Evolutionary conservation across 1,140 invertebrate species (phyloP).

Genomic region (Helicoverpa armigera): DNA sequence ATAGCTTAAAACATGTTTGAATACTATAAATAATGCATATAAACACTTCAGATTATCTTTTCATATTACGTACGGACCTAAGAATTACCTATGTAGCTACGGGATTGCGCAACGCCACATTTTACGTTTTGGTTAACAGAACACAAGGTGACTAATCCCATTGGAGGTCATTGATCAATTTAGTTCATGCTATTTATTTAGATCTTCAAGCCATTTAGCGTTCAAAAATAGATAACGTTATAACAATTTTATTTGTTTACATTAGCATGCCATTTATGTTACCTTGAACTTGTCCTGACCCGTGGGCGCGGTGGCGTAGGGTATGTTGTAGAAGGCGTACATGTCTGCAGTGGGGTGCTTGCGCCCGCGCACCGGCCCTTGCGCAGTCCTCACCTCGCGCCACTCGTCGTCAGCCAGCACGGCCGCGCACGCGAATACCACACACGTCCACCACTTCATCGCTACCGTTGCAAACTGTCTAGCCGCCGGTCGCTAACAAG

Average conservation of each 20-base stretch:
- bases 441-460: not conserved
- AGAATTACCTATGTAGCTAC: no score
- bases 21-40: no score
- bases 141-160: no score
- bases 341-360: constrained; percentile 51
- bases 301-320: constrained; percentile 69
- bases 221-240: not conserved
- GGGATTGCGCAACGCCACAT: no score
- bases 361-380: constrained; percentile 54
- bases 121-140: no score
- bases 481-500: no score
- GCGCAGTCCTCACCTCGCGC: not conserved
- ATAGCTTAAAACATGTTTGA: no score
- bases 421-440: no score
- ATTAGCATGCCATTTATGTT: not conserved
- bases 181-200: no score
- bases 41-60: no score
- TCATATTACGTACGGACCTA: no score
- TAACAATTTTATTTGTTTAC: not conserved
- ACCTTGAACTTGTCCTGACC: constrained; percentile 69
- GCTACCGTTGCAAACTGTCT: not conserved
- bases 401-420: not conserved
- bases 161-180: no score
- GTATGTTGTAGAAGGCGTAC: constrained; percentile 67
- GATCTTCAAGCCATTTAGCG: not conserved